A percentile compares a stretch with the other conserved stretches of the same genome.
Evolutionary conservation across 1,140 invertebrate genomes (phyloP).

Genomic region (Odontomachus brunneus): DNA sequence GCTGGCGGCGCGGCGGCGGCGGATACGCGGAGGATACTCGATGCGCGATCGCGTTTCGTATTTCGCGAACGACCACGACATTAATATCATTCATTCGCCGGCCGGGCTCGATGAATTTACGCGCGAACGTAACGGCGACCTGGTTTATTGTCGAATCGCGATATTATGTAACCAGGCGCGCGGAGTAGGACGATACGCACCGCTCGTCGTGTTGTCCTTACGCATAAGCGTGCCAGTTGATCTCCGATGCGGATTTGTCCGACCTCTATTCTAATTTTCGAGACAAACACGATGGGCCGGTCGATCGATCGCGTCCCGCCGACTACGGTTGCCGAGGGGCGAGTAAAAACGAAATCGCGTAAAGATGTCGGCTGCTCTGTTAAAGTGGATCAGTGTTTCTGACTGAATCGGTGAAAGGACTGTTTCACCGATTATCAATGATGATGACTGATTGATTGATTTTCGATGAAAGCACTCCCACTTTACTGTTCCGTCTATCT

Average conservation of each 20-base stretch:
- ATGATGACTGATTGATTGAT: too few relatives aligned
- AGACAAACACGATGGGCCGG: constrained; percentile 22
- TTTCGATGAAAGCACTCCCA: too few relatives aligned
- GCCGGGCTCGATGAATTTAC: constrained; percentile 67
- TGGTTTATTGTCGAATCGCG: constrained; percentile 55
- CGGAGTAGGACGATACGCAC: constrained; percentile 51
- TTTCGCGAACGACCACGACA: constrained; percentile 74
- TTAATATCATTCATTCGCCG: constrained; percentile 73
- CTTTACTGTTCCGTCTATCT: too few relatives aligned
- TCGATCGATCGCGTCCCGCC: constrained; percentile 1
- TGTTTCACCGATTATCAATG: too few relatives aligned
- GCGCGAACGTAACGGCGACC: constrained; percentile 33
- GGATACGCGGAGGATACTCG: not conserved
- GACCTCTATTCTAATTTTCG: constrained; percentile 34
- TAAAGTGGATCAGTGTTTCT: too few relatives aligned
- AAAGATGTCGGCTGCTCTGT: too few relatives aligned
- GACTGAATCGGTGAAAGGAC: too few relatives aligned
- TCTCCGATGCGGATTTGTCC: constrained; percentile 23
- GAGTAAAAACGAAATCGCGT: too few relatives aligned
- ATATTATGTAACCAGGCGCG: constrained; percentile 44
- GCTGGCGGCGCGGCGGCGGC: not conserved
- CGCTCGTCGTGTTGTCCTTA: constrained; percentile 21
- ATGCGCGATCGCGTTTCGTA: constrained; percentile 57
- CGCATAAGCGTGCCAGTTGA: constrained; percentile 30
- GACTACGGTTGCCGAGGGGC: too few relatives aligned